Percentiles rank a stretch among this genome's conserved stretches.
Evolutionary conservation across 2,797 vertebrate genomes (phyloP).

Genomic region (Hemibagrus guttatus): DNA sequence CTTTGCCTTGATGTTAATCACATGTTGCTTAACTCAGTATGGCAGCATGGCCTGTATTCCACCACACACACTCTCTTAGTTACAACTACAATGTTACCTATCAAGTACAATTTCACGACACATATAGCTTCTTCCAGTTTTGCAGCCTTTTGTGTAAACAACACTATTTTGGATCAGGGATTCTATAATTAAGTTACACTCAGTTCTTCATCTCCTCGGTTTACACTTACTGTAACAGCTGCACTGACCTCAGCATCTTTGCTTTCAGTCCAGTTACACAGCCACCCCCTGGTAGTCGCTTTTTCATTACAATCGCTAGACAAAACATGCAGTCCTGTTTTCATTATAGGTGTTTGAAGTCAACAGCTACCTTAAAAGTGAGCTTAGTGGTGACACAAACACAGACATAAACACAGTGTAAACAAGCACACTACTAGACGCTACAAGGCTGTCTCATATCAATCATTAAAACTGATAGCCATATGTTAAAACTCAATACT

Average conservation of each 20-base stretch:
- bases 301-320: constrained; percentile 30
- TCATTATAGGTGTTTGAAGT: background rate
- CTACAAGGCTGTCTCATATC: background rate
- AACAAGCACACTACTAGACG: background rate
- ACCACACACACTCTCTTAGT: background rate
- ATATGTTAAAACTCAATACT: background rate
- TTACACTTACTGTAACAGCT: background rate
- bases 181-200: constrained; percentile 26
- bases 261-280: constrained; percentile 5
- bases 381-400: background rate
- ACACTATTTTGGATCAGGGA: constrained; percentile 21
- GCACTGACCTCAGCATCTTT: constrained; percentile 27
- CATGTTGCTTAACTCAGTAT: background rate
- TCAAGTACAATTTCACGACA: constrained; percentile 20
- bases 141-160: constrained; percentile 30
- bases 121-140: constrained; percentile 23
- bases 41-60: background rate
- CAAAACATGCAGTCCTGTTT: background rate
- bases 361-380: background rate
- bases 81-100: background rate
- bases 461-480: background rate
- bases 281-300: background rate
- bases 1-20: background rate
- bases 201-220: constrained; percentile 14
- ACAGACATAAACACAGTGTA: background rate